These are phyloP conservation scores for Vicugna pacos DNA, from an alignment of 2,113 vertebrate species.

Conservation along the genomic window DNA sequence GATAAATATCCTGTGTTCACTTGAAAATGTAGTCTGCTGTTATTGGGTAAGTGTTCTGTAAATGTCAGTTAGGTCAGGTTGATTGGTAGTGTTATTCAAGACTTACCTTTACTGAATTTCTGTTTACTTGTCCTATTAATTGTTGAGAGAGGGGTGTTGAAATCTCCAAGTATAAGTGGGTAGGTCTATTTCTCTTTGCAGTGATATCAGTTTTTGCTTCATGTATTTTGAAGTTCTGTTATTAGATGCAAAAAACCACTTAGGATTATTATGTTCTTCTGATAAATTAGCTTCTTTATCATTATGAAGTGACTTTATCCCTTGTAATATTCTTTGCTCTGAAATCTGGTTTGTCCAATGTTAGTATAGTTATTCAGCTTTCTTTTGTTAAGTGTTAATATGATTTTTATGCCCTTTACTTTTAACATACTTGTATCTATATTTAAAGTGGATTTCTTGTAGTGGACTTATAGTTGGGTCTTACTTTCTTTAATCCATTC, in stretches of 20 bases:
- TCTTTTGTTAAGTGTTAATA: not conserved
- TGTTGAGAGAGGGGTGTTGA: not conserved
- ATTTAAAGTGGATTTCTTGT: not conserved
- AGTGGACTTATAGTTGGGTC: not conserved
- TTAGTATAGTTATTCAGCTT: not conserved
- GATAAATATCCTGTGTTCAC: no score
- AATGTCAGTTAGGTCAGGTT: no score
- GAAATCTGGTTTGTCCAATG: not conserved
- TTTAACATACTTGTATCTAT: not conserved
- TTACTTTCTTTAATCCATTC: not conserved
- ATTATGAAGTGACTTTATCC: not conserved
- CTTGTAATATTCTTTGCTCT: not conserved
- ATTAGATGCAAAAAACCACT: not conserved
- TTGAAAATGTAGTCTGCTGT: no score
- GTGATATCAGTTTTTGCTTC: not conserved
- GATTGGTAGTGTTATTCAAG: not conserved
- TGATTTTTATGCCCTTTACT: not conserved
- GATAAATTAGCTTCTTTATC: not conserved
- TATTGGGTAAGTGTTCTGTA: no score
- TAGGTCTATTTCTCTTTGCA: not conserved
- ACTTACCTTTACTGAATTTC: not conserved
- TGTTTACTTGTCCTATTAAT: not conserved
- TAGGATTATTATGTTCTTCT: not conserved
- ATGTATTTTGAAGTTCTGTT: conserved; percentile 11
- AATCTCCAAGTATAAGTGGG: not conserved